phyloP scores from a whole-genome alignment of 2,797 vertebrate species.

The Rhabdophis nuchalis region DNA sequence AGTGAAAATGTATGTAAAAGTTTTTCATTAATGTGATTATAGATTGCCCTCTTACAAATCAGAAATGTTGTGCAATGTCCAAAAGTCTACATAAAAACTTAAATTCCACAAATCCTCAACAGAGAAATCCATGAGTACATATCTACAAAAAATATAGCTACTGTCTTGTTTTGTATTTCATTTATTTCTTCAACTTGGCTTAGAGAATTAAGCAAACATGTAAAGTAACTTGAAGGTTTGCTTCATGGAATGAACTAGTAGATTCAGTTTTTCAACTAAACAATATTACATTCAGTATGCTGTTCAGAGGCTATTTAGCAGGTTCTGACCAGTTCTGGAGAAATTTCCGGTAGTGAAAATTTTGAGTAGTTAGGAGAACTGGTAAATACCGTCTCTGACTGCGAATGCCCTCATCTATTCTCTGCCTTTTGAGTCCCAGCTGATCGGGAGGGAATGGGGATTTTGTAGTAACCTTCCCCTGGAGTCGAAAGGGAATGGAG shows the following conservation, averaged over 20 bases:
- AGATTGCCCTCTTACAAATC: neutral
- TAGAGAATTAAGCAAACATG: neutral
- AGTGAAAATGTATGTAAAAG: neutral
- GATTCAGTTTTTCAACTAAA: neutral
- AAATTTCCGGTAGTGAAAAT: too few relatives aligned
- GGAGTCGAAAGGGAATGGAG: too few relatives aligned
- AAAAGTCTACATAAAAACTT: neutral
- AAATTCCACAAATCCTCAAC: neutral
- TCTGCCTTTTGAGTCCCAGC: too few relatives aligned
- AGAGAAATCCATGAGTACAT: neutral
- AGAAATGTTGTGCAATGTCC: neutral
- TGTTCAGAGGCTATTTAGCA: neutral
- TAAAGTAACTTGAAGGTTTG: neutral
- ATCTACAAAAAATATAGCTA: neutral
- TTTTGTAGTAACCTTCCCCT: too few relatives aligned
- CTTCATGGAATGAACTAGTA: neutral
- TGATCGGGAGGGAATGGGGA: too few relatives aligned
- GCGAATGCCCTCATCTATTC: too few relatives aligned
- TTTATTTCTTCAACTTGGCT: neutral
- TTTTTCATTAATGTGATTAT: neutral
- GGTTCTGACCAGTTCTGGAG: too few relatives aligned
- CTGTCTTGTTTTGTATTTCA: neutral
- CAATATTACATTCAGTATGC: neutral
- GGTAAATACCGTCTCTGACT: too few relatives aligned
- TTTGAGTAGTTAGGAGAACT: too few relatives aligned